phyloP scores from a whole-genome alignment of 2,113 vertebrate genomes.

The Dromiciops gliroides region DNA sequence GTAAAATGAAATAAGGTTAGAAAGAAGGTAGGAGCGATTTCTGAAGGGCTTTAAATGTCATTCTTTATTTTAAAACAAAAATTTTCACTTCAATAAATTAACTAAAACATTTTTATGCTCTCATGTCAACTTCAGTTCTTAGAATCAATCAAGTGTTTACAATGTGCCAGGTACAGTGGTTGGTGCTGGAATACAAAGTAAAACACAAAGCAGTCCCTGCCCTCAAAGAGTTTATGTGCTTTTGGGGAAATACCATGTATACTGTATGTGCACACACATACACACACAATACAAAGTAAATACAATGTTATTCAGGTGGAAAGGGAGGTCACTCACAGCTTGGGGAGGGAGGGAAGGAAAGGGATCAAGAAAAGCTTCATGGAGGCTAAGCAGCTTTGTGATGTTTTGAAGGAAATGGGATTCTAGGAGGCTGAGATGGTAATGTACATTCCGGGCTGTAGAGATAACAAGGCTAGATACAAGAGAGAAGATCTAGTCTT shows the following conservation, averaged over 20 bases:
- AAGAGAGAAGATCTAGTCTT: neutral
- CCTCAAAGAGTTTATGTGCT: neutral
- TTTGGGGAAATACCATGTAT: neutral
- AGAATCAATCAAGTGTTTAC: neutral
- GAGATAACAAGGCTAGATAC: neutral
- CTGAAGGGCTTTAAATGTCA: neutral
- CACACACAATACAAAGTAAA: neutral
- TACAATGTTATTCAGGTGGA: neutral
- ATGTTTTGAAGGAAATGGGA: neutral
- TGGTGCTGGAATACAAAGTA: neutral
- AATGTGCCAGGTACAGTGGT: neutral
- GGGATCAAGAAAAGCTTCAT: neutral
- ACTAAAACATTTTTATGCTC: neutral
- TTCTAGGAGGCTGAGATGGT: neutral
- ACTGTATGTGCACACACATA: neutral
- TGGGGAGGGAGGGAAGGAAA: neutral
- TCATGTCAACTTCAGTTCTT: neutral
- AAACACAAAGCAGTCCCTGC: neutral
- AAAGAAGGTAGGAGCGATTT: neutral
- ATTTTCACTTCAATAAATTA: neutral
- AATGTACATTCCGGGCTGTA: neutral
- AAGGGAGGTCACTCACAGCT: neutral
- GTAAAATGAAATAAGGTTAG: neutral
- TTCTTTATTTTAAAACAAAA: constrained; percentile 11
- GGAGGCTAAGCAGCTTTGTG: neutral